Evolutionary conservation across 2,888 invertebrate genomes (phyloP).

Genomic region (Melanostoma scalare): DNA sequence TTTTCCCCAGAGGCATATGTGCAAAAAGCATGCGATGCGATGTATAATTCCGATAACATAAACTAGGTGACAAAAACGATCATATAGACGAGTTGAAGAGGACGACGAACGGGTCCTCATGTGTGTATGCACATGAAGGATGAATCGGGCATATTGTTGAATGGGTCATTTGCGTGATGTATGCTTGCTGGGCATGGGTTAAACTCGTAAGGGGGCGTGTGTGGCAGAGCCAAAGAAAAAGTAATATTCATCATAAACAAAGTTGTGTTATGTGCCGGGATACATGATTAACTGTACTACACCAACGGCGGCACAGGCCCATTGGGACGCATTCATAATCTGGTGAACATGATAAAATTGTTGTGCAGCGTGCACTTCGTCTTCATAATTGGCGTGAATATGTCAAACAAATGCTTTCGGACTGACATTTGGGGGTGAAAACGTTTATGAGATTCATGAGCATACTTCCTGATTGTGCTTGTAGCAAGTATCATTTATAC

Average conservation of each 20-base stretch:
- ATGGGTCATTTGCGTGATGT: constrained; percentile 62
- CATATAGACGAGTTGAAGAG: constrained; percentile 25
- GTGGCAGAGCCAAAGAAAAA: constrained; percentile 39
- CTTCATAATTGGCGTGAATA: constrained; percentile 67
- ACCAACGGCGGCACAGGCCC: constrained; percentile 9
- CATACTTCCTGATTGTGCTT: constrained; percentile 27
- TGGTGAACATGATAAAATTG: constrained; percentile 59
- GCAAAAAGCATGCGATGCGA: constrained; percentile 53
- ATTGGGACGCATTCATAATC: constrained; percentile 59
- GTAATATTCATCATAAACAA: constrained; percentile 65
- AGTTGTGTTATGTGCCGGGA: constrained; percentile 55
- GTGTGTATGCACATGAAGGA: constrained; percentile 5
- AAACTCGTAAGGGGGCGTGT: constrained; percentile 24
- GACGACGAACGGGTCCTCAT: neutral
- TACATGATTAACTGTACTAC: constrained; percentile 60
- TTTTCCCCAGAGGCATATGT: constrained; percentile 45
- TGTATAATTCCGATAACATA: constrained; percentile 64
- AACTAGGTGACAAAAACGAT: constrained; percentile 69
- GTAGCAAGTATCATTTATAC: neutral
- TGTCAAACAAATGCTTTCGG: constrained; percentile 42
- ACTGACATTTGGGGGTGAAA: constrained; percentile 37
- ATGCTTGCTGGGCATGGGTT: constrained; percentile 34
- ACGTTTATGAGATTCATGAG: constrained; percentile 63
- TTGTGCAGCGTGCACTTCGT: constrained; percentile 62
- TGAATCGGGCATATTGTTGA: constrained; percentile 5